Base-by-base conservation (phyloP, 2,888 invertebrate genomes). In the Metacarcinus magister region DNA sequence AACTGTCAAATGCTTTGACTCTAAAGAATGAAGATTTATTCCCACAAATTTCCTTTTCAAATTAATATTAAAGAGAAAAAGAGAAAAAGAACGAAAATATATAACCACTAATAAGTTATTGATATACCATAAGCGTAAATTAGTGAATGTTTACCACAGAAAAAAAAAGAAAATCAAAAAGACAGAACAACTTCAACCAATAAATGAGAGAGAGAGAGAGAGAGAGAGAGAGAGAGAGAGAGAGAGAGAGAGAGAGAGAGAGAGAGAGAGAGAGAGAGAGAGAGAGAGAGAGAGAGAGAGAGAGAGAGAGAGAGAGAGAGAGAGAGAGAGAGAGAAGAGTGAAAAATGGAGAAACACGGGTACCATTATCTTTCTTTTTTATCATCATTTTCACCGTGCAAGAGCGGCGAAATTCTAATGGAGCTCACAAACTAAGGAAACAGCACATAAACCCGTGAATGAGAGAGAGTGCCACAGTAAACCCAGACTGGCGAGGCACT, bases 401-500 rank as follows among this genome's bases (percentile, higher is more conserved):
- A 54, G 94, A 94, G 90, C 60, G 90, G 95, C 94, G 87, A 95
- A 95, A 94, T 95, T 95, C 95, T 95, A 95, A 95, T 90, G 94
- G 46, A 94, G 90, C 95, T 92, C 95, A 89, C 95, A 95, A 95
- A 94, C 95, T 94, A 95, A 95, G 94, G 93, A 67, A 95, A 95
- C 94, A 94, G 94, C 67, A 94, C 46, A 95, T 95, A 94, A 95
- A 95, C 93, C 67, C 90, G 87, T 39, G 90, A 95, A 95, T 95
- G 95, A 91, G 94, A 94, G 95, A 94, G 94, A 94, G 94, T 93
- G 95, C 39, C 95, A 94, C 95, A 90, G 94, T 95, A 95, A 95
- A 95, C 90, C 90, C 75, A 54, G 54, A 46, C 82, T 32, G 82
- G 32, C 82, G 82, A 82, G 95, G 95, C 91, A 94, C 67, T 46